phyloP scores from a whole-genome alignment of 2,888 invertebrate species.

The Troilus luridus region DNA sequence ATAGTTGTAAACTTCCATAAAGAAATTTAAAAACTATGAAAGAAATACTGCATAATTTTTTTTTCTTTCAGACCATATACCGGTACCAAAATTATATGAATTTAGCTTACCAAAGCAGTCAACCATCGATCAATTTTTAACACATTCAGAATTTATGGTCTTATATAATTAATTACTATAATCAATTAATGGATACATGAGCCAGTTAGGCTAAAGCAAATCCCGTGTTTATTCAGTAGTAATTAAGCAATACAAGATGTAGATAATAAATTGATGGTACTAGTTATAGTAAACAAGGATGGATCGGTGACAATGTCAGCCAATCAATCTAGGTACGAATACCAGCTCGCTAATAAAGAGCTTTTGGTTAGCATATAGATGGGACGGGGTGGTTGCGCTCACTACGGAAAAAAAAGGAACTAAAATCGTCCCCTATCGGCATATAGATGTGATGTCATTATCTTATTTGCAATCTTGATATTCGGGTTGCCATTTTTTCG shows the following conservation, averaged over 20 bases:
- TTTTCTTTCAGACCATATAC: too few species aligned
- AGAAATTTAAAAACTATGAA: too few species aligned
- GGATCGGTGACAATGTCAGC: background rate
- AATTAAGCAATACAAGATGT: background rate
- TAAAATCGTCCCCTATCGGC: background rate
- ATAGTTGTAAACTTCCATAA: too few species aligned
- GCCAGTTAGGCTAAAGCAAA: background rate
- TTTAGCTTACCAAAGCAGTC: too few species aligned
- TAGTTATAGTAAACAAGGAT: background rate
- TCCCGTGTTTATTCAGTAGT: background rate
- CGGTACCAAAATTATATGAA: too few species aligned
- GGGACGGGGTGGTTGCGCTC: background rate
- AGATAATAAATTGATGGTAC: background rate
- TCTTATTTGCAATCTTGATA: background rate
- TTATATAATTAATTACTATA: background rate
- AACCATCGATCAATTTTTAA: too few species aligned
- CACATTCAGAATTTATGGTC: background rate
- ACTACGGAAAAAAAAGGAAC: background rate
- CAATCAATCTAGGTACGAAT: slow-evolving; percentile 34
- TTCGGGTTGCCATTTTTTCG: background rate
- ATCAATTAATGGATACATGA: background rate
- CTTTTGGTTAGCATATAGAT: slow-evolving; percentile 20
- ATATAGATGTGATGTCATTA: slow-evolving; percentile 24
- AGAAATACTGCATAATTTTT: too few species aligned
- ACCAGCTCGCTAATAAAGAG: background rate